Evolutionary conservation across 2,888 invertebrate genomes (phyloP), one percentile per base, ranked within the genome.

Genomic region (Minunthozetes semirufus): DNA sequence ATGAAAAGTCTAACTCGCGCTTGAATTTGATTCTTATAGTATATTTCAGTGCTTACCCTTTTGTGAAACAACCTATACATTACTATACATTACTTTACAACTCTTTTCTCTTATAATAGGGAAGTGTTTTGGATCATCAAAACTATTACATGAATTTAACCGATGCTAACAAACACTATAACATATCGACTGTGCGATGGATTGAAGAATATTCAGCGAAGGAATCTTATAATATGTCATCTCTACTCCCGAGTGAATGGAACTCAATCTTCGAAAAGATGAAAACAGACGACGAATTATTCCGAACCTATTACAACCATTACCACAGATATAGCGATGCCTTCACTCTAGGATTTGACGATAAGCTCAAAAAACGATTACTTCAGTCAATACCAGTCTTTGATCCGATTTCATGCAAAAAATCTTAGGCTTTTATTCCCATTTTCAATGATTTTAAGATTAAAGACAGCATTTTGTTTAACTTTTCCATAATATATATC

Each of bases 91-190:
- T 53, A 53, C 22, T 19, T 53, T 53, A 53, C 19, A 53, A 2
- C 4, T 6, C 53, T 19, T 61, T 13, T 15, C 8, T 38, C 11
- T 38, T 17, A 38, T 66, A 38, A 66, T 59, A 46, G 46, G 73
- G 73, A 38, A 42, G 17, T 50, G 56, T 75, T 73, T 29, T 75
- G 53, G 75, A 75, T 73, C 63, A 63, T n/a, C 17, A 56, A 17
- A 75, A 72, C 17, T 75, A 66, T 73, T 75, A 75, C 42, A 22
- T 75, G 50, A 75, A 75, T 29, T n/a, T 75, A 50, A 75, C 75
- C 22, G 61, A 72, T n/a, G 59, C 75, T 22, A 75, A 75, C 50
- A n/a, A 50, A 33, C 27, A 73, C 33, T 5, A n/a, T n/a, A 19
- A 33, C 19, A 8, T 11, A 46, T 19, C 46, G 19, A 17, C 27